Base-by-base conservation (phyloP, 2,888 invertebrate genomes). In the Dichetophora obliterata region DNA sequence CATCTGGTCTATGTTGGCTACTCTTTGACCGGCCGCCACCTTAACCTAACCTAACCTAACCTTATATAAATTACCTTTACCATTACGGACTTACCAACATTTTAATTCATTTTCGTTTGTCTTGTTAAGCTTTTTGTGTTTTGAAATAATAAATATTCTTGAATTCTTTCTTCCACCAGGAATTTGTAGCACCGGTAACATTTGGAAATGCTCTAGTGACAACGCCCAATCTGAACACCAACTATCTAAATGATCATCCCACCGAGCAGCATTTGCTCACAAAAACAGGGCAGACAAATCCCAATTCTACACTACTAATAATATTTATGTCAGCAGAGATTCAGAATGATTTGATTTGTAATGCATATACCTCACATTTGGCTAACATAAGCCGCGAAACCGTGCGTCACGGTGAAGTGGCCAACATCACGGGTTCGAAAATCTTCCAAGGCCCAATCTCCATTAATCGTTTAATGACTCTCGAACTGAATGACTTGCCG, bases 281-380 rank as follows among this genome's bases (percentile, higher is more conserved):
- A 0, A 24, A 16, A 16, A 5, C 22, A 2, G 24, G 16, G 0
- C 5, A 11, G 14, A 31, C 11, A 14, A 22, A 48, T 6, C 24
- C 16, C 50, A 22, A 34, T n/a, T 3, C 8, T 6, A 82, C 83
- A 0, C 61, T 83, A 43, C 57, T 80, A 9, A n/a, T 82, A 0
- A 83, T 88, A 5, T 86, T 88, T 65, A 84, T 87, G 83, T 83
- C 82, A 61, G 86, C 82, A 11, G 76, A 77, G 3, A 77, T 87
- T 0, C 75, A 81, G 59, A 87, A 85, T 0, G 79, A 83, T 71
- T 37, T 88, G 0, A 48, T 80, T 4, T 84, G 82, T 6, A 63
- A 70, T 5, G 79, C 82, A 14, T 83, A 82, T 50, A 83, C 80
- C 19, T 84, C 87, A 0, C 84, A 82, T 4, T 74, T 88, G 63